These are phyloP conservation scores for Paramormyrops kingsleyae DNA, from an alignment of 2,113 vertebrate genomes.

Conservation along the genomic window DNA sequence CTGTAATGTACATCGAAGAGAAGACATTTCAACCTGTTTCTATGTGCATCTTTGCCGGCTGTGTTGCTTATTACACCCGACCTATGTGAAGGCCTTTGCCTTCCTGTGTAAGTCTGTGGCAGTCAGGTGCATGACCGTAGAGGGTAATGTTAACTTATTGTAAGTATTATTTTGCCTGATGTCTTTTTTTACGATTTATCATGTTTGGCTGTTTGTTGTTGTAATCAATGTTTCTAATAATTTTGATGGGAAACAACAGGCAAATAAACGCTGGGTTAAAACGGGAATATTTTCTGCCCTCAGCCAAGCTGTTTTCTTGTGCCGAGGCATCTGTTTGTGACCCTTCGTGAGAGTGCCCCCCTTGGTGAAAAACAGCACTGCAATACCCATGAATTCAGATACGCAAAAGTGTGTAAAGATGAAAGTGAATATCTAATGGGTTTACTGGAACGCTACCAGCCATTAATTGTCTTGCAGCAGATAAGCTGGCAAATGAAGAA, in stretches of 20 bases:
- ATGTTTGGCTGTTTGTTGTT: background rate
- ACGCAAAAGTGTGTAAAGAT: constrained; percentile 29
- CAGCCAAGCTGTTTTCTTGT: constrained; percentile 33
- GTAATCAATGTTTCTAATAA: background rate
- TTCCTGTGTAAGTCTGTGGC: background rate
- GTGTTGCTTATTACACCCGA: background rate
- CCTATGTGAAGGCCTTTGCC: background rate
- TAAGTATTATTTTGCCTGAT: background rate
- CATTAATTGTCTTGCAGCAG: constrained; percentile 46
- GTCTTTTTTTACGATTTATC: background rate
- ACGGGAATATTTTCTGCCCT: background rate
- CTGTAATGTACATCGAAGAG: background rate
- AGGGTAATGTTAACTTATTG: background rate
- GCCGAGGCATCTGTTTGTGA: constrained; percentile 17
- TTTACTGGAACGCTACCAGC: constrained; percentile 62
- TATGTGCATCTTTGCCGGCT: background rate
- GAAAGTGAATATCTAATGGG: constrained; percentile 48
- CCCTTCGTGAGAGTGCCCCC: background rate
- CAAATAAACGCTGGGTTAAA: background rate
- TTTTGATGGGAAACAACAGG: background rate
- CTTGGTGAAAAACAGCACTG: constrained; percentile 35
- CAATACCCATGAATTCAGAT: constrained; percentile 37
- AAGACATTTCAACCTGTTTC: background rate
- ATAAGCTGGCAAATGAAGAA: constrained; percentile 31
- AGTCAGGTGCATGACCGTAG: background rate